phyloP scores from a whole-genome alignment of 2,888 invertebrate genomes.

The Fragum whitleyi region DNA sequence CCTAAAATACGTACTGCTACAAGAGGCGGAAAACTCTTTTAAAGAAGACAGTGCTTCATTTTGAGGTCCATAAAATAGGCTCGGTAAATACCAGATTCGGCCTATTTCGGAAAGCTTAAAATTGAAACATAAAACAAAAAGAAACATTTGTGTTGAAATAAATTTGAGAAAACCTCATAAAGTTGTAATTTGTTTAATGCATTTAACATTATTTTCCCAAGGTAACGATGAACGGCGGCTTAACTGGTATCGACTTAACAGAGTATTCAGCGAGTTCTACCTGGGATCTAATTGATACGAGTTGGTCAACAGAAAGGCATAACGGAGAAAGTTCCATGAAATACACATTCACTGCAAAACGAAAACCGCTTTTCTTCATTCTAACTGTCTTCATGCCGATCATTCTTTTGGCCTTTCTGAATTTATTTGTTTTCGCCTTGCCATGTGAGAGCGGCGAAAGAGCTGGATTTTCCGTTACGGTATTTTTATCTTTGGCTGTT shows the following conservation, averaged over 20 bases:
- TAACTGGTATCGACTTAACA: constrained; percentile 33
- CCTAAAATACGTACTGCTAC: too few species aligned
- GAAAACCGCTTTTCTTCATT: constrained; percentile 62
- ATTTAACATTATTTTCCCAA: constrained; percentile 17
- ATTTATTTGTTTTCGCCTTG: constrained; percentile 56
- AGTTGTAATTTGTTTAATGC: too few species aligned
- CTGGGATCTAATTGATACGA: constrained; percentile 45
- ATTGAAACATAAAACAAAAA: too few species aligned
- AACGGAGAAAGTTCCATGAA: constrained; percentile 33
- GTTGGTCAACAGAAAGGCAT: constrained; percentile 17
- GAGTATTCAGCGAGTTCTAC: constrained; percentile 41
- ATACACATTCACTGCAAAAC: constrained; percentile 42
- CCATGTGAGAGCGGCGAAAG: constrained; percentile 59
- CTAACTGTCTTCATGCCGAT: constrained; percentile 61
- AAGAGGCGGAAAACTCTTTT: too few species aligned
- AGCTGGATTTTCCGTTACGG: constrained; percentile 53
- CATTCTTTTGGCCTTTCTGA: constrained; percentile 51
- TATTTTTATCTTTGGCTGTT: constrained; percentile 56
- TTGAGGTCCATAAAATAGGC: too few species aligned
- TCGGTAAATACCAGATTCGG: too few species aligned
- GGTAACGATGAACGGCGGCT: constrained; percentile 37
- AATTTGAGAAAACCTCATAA: too few species aligned
- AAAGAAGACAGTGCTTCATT: too few species aligned
- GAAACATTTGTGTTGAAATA: too few species aligned
- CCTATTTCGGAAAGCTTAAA: too few species aligned